These are phyloP conservation scores for Cirrhinus molitorella DNA, from an alignment of 2,797 vertebrate species.

Conservation along the genomic window DNA sequence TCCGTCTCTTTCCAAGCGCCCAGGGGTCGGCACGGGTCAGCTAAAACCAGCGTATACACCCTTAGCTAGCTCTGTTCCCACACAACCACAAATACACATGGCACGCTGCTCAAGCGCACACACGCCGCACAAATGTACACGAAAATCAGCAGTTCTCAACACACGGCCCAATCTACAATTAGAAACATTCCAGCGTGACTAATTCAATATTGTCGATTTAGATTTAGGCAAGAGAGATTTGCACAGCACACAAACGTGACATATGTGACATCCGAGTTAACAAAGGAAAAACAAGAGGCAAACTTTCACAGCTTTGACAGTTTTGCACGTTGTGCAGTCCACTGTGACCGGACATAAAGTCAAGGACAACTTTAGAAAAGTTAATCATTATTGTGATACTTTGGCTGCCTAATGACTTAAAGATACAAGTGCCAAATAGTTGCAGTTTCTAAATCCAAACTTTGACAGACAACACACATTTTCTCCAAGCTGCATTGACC, in stretches of 20 bases:
- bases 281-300: slow-evolving; percentile 6
- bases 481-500: not conserved
- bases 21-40: slow-evolving; percentile 48
- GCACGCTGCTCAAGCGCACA: not conserved
- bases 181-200: slow-evolving; percentile 35
- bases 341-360: slow-evolving; percentile 20
- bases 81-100: slow-evolving; percentile 29
- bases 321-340: not conserved
- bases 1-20: slow-evolving; percentile 34
- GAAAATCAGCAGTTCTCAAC: slow-evolving; percentile 12
- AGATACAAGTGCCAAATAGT: not conserved
- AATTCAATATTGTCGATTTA: slow-evolving; percentile 33
- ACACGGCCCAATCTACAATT: not conserved
- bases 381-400: slow-evolving; percentile 6
- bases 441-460: not conserved
- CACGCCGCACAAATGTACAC: slow-evolving; percentile 11
- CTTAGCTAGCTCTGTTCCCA: slow-evolving; percentile 22
- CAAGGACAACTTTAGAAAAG: slow-evolving; percentile 23
- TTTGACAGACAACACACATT: not conserved
- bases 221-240: slow-evolving; percentile 31
- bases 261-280: slow-evolving; percentile 30
- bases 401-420: not conserved
- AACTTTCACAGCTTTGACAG: not conserved
- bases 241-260: slow-evolving; percentile 30
- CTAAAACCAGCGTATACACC: slow-evolving; percentile 44